Conservation (phyloP, 2,113 vertebrate species). For the Coreoperca whiteheadi region DNA sequence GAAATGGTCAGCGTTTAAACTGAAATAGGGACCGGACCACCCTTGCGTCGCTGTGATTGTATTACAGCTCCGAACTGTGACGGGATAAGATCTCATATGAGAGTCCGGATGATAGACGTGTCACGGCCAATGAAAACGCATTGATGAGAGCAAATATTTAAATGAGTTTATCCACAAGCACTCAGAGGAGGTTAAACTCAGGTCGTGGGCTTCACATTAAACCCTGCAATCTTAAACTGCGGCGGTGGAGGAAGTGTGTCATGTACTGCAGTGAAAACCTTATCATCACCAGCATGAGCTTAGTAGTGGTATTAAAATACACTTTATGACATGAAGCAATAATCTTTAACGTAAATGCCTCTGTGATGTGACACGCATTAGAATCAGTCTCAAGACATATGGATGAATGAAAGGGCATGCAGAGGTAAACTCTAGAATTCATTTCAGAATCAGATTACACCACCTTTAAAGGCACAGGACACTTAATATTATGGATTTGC, state of each 20-base stretch:
- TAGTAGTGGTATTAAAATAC: slow-evolving; percentile 14
- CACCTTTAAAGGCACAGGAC: background rate
- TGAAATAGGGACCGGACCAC: slow-evolving; percentile 22
- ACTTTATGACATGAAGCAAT: background rate
- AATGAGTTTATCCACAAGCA: slow-evolving; percentile 50
- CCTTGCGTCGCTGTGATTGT: slow-evolving; percentile 14
- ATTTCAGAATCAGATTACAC: background rate
- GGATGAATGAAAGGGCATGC: background rate
- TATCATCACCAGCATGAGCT: slow-evolving; percentile 22
- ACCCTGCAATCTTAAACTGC: slow-evolving; percentile 33
- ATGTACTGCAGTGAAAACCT: slow-evolving; percentile 16
- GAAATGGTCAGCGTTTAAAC: slow-evolving; percentile 59
- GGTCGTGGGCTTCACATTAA: slow-evolving; percentile 37
- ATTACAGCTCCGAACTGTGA: slow-evolving; percentile 10
- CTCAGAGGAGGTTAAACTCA: slow-evolving; percentile 38
- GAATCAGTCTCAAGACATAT: background rate
- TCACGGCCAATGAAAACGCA: slow-evolving; percentile 16
- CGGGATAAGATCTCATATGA: slow-evolving; percentile 8
- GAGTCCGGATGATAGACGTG: slow-evolving; percentile 27
- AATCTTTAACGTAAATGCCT: background rate
- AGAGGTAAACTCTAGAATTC: background rate
- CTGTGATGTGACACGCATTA: too few relatives aligned
- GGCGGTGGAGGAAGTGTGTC: background rate
- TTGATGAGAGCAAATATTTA: slow-evolving; percentile 7
- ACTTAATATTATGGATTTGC: background rate